Evolutionary conservation across 2,797 vertebrate genomes (phyloP).

Genomic region (Lagocephalus sceleratus): DNA sequence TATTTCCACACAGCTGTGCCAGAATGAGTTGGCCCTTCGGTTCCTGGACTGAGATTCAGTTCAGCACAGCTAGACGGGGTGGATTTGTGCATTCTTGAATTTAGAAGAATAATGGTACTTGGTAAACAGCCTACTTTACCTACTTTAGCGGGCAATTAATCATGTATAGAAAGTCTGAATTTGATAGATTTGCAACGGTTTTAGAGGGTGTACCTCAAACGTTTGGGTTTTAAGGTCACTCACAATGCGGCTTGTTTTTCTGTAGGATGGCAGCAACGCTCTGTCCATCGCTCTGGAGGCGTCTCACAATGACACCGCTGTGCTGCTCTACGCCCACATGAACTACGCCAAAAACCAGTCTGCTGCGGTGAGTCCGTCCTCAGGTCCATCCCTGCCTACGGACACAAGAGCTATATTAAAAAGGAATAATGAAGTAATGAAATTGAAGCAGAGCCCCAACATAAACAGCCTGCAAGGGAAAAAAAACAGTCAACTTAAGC

Average conservation of each 20-base stretch:
- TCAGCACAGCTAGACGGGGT: conserved; percentile 61
- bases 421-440: not conserved
- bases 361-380: conserved; percentile 54
- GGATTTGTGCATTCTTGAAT: not conserved
- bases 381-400: no score
- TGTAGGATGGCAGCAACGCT: conserved; percentile 82
- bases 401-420: not conserved
- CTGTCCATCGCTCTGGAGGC: conserved; percentile 83
- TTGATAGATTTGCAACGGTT: no score
- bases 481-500: not conserved
- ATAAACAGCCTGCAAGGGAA: not conserved
- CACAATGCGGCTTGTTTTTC: conserved; percentile 10
- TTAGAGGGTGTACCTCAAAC: not conserved
- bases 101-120: not conserved
- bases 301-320: conserved; percentile 83
- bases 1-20: conserved; percentile 50
- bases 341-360: conserved; percentile 76
- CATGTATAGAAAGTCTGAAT: no score
- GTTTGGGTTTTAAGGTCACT: conserved; percentile 11
- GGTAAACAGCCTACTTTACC: no score
- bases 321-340: conserved; percentile 82
- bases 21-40: conserved; percentile 39
- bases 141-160: no score
- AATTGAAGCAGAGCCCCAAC: not conserved
- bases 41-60: conserved; percentile 56